phyloP scores from a whole-genome alignment of 2,797 vertebrate genomes.

The Rhodeus uyekii region DNA sequence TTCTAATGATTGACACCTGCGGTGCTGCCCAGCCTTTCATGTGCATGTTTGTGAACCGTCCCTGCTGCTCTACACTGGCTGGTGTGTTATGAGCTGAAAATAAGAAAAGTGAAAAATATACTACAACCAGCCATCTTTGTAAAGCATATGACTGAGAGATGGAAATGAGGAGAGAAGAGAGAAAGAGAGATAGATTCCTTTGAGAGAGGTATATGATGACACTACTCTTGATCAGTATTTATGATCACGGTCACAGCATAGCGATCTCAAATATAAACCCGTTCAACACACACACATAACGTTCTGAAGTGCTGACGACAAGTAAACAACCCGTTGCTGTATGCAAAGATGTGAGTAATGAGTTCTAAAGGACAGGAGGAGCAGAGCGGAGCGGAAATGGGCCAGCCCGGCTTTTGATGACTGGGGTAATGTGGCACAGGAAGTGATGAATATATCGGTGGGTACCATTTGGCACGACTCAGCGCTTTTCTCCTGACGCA shows the following conservation, averaged over 20 bases:
- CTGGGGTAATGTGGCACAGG: conserved; percentile 52
- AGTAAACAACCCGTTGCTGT: conserved; percentile 45
- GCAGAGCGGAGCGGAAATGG: conserved; percentile 54
- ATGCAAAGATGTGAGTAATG: conserved; percentile 59
- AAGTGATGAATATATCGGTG: conserved; percentile 58
- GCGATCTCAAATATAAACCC: conserved; percentile 39
- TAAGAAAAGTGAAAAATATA: conserved; percentile 17
- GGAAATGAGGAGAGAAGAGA: conserved; percentile 2
- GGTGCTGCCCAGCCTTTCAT: not conserved
- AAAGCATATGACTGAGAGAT: conserved; percentile 39
- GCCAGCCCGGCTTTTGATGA: conserved; percentile 46
- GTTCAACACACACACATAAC: conserved; percentile 34
- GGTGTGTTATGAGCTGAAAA: conserved; percentile 15
- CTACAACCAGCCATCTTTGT: conserved; percentile 38
- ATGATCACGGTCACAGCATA: conserved; percentile 33
- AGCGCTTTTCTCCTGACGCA: conserved; percentile 48
- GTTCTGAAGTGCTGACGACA: conserved; percentile 54
- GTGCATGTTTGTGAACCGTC: conserved; percentile 1
- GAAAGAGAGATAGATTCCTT: conserved; percentile 24
- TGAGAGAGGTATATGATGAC: conserved; percentile 37
- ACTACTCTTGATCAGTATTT: conserved; percentile 51
- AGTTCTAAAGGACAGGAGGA: conserved; percentile 40
- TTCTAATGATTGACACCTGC: not conserved
- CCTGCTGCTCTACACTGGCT: conserved; percentile 6
- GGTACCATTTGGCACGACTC: conserved; percentile 48